Conservation (phyloP, 2,888 invertebrate species). For the Pandemis corylana region DNA sequence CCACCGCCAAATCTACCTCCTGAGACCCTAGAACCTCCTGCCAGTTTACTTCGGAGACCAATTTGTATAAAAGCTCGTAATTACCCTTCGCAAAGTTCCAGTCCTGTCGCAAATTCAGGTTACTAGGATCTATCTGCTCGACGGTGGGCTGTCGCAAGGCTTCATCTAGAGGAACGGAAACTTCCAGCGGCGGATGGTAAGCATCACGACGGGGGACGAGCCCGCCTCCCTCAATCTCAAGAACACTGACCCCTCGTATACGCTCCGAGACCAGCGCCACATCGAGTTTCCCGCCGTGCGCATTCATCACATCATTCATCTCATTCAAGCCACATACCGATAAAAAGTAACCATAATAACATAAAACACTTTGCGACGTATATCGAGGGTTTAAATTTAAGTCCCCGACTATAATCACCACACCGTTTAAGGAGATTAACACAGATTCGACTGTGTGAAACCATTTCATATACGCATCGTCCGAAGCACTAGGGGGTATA, state of each 20-base stretch:
- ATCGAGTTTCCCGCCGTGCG: neutral
- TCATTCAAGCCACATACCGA: neutral
- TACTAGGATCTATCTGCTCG: neutral
- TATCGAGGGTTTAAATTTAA: constrained; percentile 10
- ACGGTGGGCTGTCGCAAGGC: no score
- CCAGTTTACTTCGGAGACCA: neutral
- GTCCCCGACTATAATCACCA: constrained; percentile 3
- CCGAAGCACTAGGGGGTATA: neutral
- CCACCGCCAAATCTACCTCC: neutral
- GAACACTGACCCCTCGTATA: neutral
- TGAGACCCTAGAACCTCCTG: neutral
- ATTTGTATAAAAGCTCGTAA: constrained; percentile 4
- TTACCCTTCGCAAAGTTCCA: constrained; percentile 13
- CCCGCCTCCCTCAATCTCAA: neutral
- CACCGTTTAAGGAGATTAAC: neutral
- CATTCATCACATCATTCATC: neutral
- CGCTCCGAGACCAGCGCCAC: constrained; percentile 17
- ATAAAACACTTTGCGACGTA: neutral
- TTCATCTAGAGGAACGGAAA: neutral
- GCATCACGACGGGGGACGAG: neutral
- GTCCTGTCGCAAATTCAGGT: neutral
- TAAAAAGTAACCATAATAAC: neutral
- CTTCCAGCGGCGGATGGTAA: constrained; percentile 8
- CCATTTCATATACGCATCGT: neutral
- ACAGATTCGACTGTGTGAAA: neutral